A percentile compares a stretch with the other conserved stretches of the same genome.
Evolutionary conservation across 1,140 invertebrate species (phyloP).

Genomic region (Meloidogyne exigua): DNA sequence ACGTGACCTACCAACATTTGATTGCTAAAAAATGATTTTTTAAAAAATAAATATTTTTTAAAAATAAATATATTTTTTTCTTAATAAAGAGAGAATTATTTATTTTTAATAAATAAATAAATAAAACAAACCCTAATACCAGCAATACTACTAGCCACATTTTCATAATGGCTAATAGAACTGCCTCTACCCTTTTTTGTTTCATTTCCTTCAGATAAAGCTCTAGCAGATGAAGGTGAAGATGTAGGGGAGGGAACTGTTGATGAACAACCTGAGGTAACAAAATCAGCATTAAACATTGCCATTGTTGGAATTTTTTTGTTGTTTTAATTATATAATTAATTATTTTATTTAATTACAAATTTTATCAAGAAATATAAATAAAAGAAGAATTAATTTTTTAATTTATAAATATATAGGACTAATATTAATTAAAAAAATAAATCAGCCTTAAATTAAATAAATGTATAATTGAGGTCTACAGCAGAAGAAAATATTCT

Average conservation of each 20-base stretch:
- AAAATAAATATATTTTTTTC: no score
- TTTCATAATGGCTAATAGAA: slow-evolving; percentile 18
- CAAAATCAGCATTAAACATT: background rate
- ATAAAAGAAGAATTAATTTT: no score
- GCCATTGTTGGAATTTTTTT: background rate
- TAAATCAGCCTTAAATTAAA: no score
- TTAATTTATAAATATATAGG: no score
- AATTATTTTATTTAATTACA: no score
- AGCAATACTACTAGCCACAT: slow-evolving; percentile 20
- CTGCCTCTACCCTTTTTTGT: background rate
- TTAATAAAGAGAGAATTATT: no score
- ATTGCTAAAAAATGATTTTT: background rate
- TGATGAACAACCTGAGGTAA: background rate
- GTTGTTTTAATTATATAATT: no score
- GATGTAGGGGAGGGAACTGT: background rate
- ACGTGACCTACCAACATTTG: background rate
- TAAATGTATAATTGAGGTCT: no score
- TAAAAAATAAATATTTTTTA: background rate
- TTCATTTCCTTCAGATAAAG: slow-evolving; percentile 1
- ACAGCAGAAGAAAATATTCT: no score
- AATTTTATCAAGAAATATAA: no score
- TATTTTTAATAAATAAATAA: no score
- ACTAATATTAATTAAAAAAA: no score
- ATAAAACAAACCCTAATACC: background rate
- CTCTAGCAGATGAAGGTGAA: background rate